Base-by-base conservation (phyloP, 37 sponge, comb jelly and placozoan genomes). In the Axinella damicornis region DNA sequence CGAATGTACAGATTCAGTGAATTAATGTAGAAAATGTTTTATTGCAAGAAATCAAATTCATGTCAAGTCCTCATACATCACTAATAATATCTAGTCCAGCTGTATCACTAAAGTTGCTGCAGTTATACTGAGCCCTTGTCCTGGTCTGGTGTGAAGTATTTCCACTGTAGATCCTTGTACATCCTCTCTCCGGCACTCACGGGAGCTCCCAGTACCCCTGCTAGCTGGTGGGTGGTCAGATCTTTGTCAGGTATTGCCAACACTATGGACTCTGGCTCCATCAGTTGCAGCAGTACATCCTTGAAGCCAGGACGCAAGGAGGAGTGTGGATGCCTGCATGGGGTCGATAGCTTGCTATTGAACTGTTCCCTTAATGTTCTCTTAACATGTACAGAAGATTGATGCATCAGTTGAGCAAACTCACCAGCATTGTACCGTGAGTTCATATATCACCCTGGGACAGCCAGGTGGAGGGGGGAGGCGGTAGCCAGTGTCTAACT, bases 391-490 rank as follows among this genome's bases (percentile, higher is more conserved):
- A n/a, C n/a, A n/a, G n/a, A n/a, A n/a, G n/a, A n/a, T n/a, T n/a
- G n/a, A n/a, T n/a, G n/a, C n/a, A n/a, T n/a, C n/a, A n/a, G 9
- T 9, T 46, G 46, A 46, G 4, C 46, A 12, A 1, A 67, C 82
- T 65, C 28, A 90, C 91, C 91, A 90, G 35, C 81, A 90, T 31
- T 78, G 69, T 35, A 90, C 85, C 91, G 85, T 90, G 65, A 90
- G 52, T 17, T 74, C 33, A 40, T 90, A 90, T n/a, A 90, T 37
- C 11, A 63, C 65, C 54, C 71, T 35, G 0, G 86, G 86, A 35
- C 77, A 85, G 19, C 91, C 91, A 53, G 91, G 91, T 30, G 91
- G 91, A 24, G 91, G 91, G 53, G 81, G 54, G 16, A 90, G 65
- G 41, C 91, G 66, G 64, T 31, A 75, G 24, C 91, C 91, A n/a